Percentiles rank a stretch among this genome's conserved stretches.
Conservation (phyloP, 2,797 vertebrate species). For the Xiphophorus birchmanni region DNA sequence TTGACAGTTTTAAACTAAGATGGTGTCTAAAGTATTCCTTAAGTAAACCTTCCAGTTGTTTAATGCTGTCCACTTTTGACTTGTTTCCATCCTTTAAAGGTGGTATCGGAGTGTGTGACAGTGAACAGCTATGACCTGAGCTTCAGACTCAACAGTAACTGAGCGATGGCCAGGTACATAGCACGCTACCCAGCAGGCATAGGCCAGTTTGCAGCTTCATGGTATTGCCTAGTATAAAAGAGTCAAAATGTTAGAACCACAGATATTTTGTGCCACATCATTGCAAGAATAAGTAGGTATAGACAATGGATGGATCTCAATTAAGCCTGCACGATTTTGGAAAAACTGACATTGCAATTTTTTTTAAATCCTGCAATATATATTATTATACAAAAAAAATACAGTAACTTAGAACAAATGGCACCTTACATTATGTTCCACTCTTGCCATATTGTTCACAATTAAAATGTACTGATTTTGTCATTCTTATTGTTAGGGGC, state of each 20-base stretch:
- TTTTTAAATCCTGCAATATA: too few relatives aligned
- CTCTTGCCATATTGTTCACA: too few relatives aligned
- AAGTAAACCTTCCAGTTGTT: constrained; percentile 25
- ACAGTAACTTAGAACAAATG: too few relatives aligned
- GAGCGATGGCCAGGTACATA: constrained; percentile 34
- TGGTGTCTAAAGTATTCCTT: constrained; percentile 2
- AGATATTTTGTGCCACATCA: too few relatives aligned
- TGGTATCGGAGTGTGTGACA: constrained; percentile 12
- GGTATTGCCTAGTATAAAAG: background rate
- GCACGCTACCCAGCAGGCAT: background rate
- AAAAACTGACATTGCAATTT: too few relatives aligned
- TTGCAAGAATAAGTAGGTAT: too few relatives aligned
- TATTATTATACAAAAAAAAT: too few relatives aligned
- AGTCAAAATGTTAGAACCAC: background rate
- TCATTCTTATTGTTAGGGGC: too few relatives aligned
- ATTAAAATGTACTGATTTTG: too few relatives aligned
- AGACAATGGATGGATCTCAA: too few relatives aligned
- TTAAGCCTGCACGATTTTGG: too few relatives aligned
- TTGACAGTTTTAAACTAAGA: constrained; percentile 6
- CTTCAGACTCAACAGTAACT: background rate
- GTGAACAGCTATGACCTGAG: background rate
- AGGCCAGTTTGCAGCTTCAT: background rate
- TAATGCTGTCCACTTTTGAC: constrained; percentile 4
- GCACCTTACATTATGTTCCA: too few relatives aligned
- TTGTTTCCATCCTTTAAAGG: constrained; percentile 25